A percentile compares a stretch with the other conserved stretches of the same genome.
Evolutionary conservation across 2,888 invertebrate genomes (phyloP).

Genomic region (Heliconius charithonia): DNA sequence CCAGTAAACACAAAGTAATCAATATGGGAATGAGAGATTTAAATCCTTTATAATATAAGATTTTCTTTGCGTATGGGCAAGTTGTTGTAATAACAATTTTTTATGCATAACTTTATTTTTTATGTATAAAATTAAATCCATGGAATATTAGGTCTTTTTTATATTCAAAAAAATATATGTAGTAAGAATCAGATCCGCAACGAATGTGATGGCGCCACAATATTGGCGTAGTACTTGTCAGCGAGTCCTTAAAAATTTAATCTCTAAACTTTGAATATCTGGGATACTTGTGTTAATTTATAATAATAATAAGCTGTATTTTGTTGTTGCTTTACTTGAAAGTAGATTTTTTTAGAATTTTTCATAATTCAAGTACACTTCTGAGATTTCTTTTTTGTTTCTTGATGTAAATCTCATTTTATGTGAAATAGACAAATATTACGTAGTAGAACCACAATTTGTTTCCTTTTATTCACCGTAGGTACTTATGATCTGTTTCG

Average conservation of each 20-base stretch:
- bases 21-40: too few relatives aligned
- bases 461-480: too few relatives aligned
- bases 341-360: neutral
- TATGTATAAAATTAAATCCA: too few relatives aligned
- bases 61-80: too few relatives aligned
- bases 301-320: constrained; percentile 5
- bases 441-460: neutral
- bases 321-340: neutral
- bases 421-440: neutral
- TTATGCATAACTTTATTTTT: too few relatives aligned
- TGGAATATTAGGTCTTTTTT: too few relatives aligned
- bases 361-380: neutral
- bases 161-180: neutral
- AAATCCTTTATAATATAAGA: too few relatives aligned
- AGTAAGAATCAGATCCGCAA: neutral
- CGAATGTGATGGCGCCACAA: neutral
- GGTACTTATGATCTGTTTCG: too few relatives aligned
- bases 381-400: neutral
- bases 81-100: too few relatives aligned
- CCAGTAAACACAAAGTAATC: too few relatives aligned
- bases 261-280: constrained; percentile 8
- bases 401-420: neutral
- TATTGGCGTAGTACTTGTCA: neutral
- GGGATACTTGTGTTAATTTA: constrained; percentile 16
- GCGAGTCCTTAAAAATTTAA: constrained; percentile 11